phyloP scores from a whole-genome alignment of 2,113 vertebrate genomes.

The Paradisaea rubra region DNA sequence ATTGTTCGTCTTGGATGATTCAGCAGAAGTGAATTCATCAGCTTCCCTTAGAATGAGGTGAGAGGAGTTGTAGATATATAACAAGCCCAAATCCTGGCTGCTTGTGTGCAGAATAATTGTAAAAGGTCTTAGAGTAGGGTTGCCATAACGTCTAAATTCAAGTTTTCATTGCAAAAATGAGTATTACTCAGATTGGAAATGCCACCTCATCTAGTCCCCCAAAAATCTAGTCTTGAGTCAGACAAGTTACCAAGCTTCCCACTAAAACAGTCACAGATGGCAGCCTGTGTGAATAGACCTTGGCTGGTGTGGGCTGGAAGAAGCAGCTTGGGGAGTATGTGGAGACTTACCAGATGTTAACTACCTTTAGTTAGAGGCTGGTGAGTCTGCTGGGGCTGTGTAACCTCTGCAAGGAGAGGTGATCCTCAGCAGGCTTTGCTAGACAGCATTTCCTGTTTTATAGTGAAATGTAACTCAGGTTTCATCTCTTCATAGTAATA shows the following conservation, averaged over 20 bases:
- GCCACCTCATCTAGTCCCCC: accelerated
- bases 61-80: not conserved
- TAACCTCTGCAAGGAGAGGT: not conserved
- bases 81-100: not conserved
- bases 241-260: not conserved
- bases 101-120: not conserved
- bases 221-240: not conserved
- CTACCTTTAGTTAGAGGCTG: not conserved
- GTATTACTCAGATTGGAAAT: not conserved
- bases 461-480: not conserved
- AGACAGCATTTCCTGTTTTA: not conserved
- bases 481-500: not conserved
- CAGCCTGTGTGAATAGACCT: not conserved
- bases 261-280: not conserved
- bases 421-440: not conserved
- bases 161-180: not conserved
- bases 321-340: not conserved
- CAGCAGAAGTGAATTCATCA: not conserved
- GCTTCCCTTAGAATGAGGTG: not conserved
- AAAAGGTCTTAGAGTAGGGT: not conserved
- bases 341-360: not conserved
- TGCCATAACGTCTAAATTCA: not conserved
- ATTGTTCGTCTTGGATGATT: not conserved
- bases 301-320: not conserved
- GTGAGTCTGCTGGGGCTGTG: not conserved